phyloP scores from a whole-genome alignment of 2,113 vertebrate species.

The Laticauda colubrina region DNA sequence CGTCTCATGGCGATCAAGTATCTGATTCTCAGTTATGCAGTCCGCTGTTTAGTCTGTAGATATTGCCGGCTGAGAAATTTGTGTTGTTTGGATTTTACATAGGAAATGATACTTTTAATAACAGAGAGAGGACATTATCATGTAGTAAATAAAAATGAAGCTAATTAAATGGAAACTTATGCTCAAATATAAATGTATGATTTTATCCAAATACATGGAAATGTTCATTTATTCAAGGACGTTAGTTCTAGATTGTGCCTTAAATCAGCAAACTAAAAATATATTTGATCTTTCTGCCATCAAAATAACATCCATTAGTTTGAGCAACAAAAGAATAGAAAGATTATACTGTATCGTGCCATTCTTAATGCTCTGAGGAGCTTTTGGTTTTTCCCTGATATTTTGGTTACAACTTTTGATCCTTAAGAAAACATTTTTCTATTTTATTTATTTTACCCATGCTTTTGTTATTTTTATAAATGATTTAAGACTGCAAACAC shows the following conservation, averaged over 20 bases:
- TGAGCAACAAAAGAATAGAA: neutral
- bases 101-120: neutral
- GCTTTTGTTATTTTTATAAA: neutral
- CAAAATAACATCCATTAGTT: conserved; percentile 11
- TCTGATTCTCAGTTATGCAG: neutral
- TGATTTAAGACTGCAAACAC: neutral
- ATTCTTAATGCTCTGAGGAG: neutral
- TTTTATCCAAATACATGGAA: neutral
- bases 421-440: neutral
- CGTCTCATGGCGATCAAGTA: neutral
- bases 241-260: neutral
- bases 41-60: neutral
- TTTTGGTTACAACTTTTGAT: neutral
- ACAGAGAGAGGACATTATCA: neutral
- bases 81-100: neutral
- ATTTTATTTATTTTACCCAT: neutral
- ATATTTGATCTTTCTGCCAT: neutral
- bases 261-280: neutral
- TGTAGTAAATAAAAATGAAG: neutral
- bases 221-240: neutral
- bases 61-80: neutral
- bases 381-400: neutral
- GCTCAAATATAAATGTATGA: neutral
- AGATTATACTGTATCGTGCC: neutral
- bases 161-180: neutral